Evolutionary conservation across 1,140 invertebrate species (phyloP), one percentile per base, ranked within the genome.

Genomic region (Drosophila lacertosa): DNA sequence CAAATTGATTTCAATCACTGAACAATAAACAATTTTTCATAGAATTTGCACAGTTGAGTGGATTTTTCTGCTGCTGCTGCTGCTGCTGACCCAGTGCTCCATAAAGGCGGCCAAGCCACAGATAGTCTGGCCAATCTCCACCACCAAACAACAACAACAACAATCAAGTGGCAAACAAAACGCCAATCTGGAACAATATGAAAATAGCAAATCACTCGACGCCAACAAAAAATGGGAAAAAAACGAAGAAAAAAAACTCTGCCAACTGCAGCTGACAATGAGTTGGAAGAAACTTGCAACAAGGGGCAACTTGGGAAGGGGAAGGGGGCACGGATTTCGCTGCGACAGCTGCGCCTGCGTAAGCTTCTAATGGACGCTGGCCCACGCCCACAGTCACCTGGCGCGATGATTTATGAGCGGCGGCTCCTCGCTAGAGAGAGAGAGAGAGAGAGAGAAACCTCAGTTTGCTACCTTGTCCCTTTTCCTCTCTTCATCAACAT

Each of bases 1-100:
- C 75, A 84, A 84, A 84, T 83, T 84, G 79, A 84, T 72, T 79
- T 83, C 71, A 83, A 83, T 83, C 80, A 83, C 45, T 50, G 75
- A 74, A 82, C 75, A 82, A 82, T 83, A 65, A 82, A 69, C 76
- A 71, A 82, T 84, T 84, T 84, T 74, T 50, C 65, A 83, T 83
- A 84, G 79, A 82, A 79, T 83, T 82, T 65, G 77, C 70, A 63
- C 74, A 82, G 70, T 83, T 82, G 64, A 83, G 55, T 82, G 66
- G 40, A 54, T 53, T 32, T 29, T 39, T 16, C 35, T 16, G 20
- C 48, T 59, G 45, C 16, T 22, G 57, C 50, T 80, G 77, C 51
- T 80, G 78, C 63, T 81, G 72, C 59, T 69, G 54, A 57, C 54
- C 40, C 39, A 58, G 32, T 58, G 54, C 55, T 58, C 55, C 24